phyloP scores from a whole-genome alignment of 2,113 vertebrate species.

The Phrynosoma platyrhinos region DNA sequence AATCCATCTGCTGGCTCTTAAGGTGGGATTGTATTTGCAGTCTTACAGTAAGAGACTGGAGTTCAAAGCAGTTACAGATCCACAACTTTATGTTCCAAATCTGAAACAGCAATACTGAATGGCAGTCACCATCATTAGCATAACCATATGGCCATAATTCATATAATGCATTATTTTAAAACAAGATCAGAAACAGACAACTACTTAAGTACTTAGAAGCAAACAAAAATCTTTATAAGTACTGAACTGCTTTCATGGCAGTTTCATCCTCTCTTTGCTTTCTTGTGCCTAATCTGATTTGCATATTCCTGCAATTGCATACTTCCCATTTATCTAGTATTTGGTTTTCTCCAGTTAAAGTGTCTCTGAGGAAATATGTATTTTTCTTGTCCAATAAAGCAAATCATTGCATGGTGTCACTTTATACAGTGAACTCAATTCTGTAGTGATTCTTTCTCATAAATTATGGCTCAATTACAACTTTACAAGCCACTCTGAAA shows the following conservation, averaged over 20 bases:
- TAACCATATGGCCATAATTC: neutral
- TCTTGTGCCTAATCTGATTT: neutral
- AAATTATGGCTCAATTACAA: conserved; percentile 30
- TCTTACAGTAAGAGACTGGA: no score
- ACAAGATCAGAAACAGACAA: neutral
- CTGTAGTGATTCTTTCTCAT: conserved; percentile 24
- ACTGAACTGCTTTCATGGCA: neutral
- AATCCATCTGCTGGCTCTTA: no score
- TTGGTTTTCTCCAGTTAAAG: neutral
- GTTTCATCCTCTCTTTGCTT: neutral
- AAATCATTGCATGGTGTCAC: neutral
- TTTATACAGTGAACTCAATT: conserved; percentile 14
- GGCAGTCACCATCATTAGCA: neutral
- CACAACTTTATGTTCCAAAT: no score
- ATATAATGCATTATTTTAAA: neutral
- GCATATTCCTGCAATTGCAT: neutral
- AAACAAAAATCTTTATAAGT: neutral
- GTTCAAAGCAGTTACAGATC: no score
- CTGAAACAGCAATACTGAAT: neutral
- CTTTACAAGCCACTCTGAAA: conserved; percentile 10
- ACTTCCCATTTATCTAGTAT: neutral
- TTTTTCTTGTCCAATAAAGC: conserved; percentile 6
- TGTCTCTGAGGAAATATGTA: neutral
- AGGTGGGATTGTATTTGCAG: no score
- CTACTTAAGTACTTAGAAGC: conserved; percentile 4